A percentile compares a stretch with the other conserved stretches of the same genome.
These are phyloP conservation scores for Phortica variegata DNA, from an alignment of 1,140 invertebrate species.

Conservation along the genomic window DNA sequence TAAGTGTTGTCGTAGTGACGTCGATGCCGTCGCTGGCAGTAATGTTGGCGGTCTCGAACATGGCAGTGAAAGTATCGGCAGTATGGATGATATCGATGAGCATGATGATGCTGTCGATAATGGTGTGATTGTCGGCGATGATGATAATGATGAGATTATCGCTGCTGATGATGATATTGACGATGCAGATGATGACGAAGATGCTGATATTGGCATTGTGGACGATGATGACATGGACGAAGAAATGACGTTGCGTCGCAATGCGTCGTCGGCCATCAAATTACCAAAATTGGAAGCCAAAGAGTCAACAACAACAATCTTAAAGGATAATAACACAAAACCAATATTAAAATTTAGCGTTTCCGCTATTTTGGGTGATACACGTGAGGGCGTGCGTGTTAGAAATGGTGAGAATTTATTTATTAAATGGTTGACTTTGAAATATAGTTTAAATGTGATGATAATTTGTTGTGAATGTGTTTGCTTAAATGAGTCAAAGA, in stretches of 20 bases:
- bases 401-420: constrained; percentile 55
- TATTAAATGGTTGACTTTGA: too few relatives aligned
- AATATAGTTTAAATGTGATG: too few relatives aligned
- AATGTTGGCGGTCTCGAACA: constrained; percentile 9
- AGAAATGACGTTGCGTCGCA: constrained; percentile 14
- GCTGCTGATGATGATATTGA: constrained; percentile 39
- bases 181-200: constrained; percentile 38
- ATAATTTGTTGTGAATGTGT: too few relatives aligned
- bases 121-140: constrained; percentile 28
- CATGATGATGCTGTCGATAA: constrained; percentile 45
- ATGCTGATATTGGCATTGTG: constrained; percentile 36
- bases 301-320: constrained; percentile 34
- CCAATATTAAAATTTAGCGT: constrained; percentile 90
- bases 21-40: neutral
- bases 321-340: constrained; percentile 61
- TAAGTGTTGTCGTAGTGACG: constrained; percentile 35
- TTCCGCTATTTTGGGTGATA: constrained; percentile 79
- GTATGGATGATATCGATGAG: constrained; percentile 40
- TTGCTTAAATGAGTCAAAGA: too few relatives aligned
- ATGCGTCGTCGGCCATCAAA: constrained; percentile 28
- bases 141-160: constrained; percentile 42
- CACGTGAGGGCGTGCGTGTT: constrained; percentile 55
- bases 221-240: constrained; percentile 41
- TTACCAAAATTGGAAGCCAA: constrained; percentile 47
- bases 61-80: constrained; percentile 41